Evolutionary conservation across 2,888 invertebrate species (phyloP).

Genomic region (Papilio elwesi): DNA sequence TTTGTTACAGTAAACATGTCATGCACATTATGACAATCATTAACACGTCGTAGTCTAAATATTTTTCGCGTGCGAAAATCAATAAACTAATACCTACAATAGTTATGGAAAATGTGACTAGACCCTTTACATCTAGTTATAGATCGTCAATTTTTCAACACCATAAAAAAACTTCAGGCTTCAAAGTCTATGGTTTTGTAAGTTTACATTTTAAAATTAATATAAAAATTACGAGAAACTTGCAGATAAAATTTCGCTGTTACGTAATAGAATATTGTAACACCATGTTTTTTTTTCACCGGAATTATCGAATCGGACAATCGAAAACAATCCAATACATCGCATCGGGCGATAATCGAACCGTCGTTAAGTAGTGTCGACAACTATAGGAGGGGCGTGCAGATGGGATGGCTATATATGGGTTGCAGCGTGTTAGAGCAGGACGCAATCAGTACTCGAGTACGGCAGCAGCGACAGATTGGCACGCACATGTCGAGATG

Average conservation of each 20-base stretch:
- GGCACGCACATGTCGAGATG: slow-evolving; percentile 81
- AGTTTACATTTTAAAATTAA: no score
- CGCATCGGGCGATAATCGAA: slow-evolving; percentile 72
- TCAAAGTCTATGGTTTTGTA: no score
- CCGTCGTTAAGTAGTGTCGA: slow-evolving; percentile 76
- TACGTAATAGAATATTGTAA: slow-evolving; percentile 37
- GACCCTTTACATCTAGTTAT: no score
- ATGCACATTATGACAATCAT: no score
- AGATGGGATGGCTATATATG: slow-evolving; percentile 51
- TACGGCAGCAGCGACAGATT: slow-evolving; percentile 80
- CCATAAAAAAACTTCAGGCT: no score
- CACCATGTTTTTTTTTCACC: slow-evolving; percentile 55
- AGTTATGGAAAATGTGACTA: no score
- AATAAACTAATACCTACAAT: no score
- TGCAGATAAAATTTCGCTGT: slow-evolving; percentile 22
- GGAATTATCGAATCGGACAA: slow-evolving; percentile 72
- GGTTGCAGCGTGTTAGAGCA: slow-evolving; percentile 47
- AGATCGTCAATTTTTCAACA: no score
- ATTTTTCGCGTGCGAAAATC: no score
- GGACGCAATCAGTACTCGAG: slow-evolving; percentile 56
- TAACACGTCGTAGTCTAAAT: no score
- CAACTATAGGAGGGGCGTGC: slow-evolving; percentile 62
- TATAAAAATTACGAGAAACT: not conserved
- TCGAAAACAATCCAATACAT: slow-evolving; percentile 75
- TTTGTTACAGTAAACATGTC: no score